Percentiles rank a stretch among this genome's conserved stretches.
Evolutionary conservation across 1,140 invertebrate species (phyloP).

Genomic region (Ceratina calcarata): DNA sequence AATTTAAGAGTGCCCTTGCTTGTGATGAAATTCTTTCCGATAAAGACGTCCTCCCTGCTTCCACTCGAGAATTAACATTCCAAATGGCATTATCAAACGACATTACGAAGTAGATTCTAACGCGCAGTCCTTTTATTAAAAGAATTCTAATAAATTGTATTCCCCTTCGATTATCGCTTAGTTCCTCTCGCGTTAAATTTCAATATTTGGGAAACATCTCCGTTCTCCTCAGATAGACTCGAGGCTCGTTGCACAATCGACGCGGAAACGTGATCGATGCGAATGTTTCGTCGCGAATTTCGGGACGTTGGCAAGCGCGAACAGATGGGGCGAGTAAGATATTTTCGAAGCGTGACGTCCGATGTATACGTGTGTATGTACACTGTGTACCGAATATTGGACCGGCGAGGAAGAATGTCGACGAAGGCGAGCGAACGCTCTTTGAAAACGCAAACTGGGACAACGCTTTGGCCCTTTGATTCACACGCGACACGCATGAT

Average conservation of each 20-base stretch:
- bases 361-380: too few species aligned
- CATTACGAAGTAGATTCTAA: slow-evolving; percentile 1
- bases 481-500: slow-evolving; percentile 4
- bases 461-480: background rate
- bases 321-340: background rate
- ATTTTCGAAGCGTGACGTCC: slow-evolving; percentile 24
- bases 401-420: background rate
- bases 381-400: background rate
- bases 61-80: slow-evolving; percentile 1
- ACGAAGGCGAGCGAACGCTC: background rate
- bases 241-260: slow-evolving; percentile 38
- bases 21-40: background rate
- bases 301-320: slow-evolving; percentile 20
- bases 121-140: too few species aligned
- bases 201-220: too few species aligned
- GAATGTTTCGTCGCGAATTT: slow-evolving; percentile 7
- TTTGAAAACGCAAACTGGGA: slow-evolving; percentile 11
- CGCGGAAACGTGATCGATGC: slow-evolving; percentile 39
- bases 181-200: too few species aligned
- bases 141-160: too few species aligned
- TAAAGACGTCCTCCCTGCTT: background rate
- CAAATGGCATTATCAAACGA: slow-evolving; percentile 5
- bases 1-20: slow-evolving; percentile 1
- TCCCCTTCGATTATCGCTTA: too few species aligned
- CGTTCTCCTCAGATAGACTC: background rate